Evolutionary conservation across 2,797 vertebrate species (phyloP), one percentile per base, ranked within the genome.

Genomic region (Varecia variegata): DNA sequence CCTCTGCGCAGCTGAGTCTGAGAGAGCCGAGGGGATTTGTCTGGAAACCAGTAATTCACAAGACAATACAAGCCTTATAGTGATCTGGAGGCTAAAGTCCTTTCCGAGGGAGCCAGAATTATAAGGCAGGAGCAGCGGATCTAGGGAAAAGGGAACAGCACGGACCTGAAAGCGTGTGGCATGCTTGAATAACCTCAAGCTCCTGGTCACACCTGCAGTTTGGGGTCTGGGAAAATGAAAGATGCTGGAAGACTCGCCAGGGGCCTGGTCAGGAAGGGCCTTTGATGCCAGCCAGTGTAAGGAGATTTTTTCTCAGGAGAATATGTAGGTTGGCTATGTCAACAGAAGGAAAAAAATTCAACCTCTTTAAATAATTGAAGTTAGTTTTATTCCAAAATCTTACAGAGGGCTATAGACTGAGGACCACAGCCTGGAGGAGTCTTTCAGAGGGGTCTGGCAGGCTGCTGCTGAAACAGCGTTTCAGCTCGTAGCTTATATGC

Each of bases 171-270:
- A 11, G n/a, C 3, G 1, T 1, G 10, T 8, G 18, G 23, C 2
- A 1, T 32, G 27, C 13, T 17, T 0, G 2, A 11, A 1, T 38
- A 30, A 67, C 67, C 71, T 8, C 0, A 17, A 58, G 23, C 20
- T 9, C 2, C 30, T 18, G 7, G 3, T 17, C n/a, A n/a, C 10
- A 18, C 11, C 12, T 12, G 40, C 40, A n/a, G 15, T 43, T 92
- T 35, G 40, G 35, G 79, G 30, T 23, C 0, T 45, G 74, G 58
- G 35, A n/a, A 88, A 67, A 56, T 1, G 18, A 58, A 54, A 85
- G 62, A 43, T 13, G 17, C 88, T 74, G 58, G 50, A n/a, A 68
- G 70, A 14, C 3, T 68, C 32, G 18, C 25, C 15, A 74, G 30
- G 13, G 40, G 17, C 4, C 4, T 35, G 9, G 3, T 65, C 71